Conservation (phyloP, 2,797 vertebrate species). For the Propithecus deckenii region DNA sequence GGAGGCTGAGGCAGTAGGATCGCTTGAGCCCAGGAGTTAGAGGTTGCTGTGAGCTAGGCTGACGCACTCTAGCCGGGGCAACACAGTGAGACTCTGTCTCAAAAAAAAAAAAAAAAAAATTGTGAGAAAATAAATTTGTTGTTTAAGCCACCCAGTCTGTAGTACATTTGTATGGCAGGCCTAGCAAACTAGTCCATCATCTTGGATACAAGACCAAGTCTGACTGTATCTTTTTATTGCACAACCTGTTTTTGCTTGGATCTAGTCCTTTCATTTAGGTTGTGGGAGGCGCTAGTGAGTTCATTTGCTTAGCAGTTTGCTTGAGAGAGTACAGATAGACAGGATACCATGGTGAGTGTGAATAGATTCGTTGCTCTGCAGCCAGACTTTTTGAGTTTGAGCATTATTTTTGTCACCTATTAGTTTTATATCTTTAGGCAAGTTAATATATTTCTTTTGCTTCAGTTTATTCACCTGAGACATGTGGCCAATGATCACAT, state of each 20-base stretch:
- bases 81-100: too few relatives aligned
- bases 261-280: not conserved
- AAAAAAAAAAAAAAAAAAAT: not conserved
- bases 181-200: fast-evolving
- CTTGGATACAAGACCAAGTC: not conserved
- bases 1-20: too few relatives aligned
- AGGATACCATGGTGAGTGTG: fast-evolving
- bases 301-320: not conserved
- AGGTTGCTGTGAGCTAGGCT: too few relatives aligned
- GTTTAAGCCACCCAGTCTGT: not conserved
- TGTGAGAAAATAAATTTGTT: not conserved
- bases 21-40: too few relatives aligned
- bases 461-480: not conserved
- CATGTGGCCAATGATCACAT: not conserved
- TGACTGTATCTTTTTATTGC: not conserved
- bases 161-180: not conserved
- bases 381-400: not conserved
- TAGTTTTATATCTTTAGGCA: not conserved
- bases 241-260: not conserved
- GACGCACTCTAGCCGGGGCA: too few relatives aligned
- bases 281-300: not conserved
- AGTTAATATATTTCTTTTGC: not conserved
- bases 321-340: not conserved
- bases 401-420: not conserved
- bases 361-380: not conserved